Evolutionary conservation across 2,888 invertebrate genomes (phyloP).

Genomic region (Conops quadrifasciatus): DNA sequence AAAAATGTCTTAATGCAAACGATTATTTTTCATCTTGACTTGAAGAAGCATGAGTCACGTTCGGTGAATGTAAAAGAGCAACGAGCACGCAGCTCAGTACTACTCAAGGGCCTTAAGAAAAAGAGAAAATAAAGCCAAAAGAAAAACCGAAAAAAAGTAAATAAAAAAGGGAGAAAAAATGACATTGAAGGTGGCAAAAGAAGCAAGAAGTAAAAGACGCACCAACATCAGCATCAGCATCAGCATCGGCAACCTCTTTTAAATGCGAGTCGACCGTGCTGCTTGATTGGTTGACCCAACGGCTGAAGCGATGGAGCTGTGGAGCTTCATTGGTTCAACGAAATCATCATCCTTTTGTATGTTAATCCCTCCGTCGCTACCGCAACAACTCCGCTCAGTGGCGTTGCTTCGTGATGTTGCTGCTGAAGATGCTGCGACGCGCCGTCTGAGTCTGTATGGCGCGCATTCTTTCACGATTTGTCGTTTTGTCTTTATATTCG

Average conservation of each 20-base stretch:
- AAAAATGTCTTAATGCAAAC: too few species aligned
- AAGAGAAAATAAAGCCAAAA: too few species aligned
- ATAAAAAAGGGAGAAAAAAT: background rate
- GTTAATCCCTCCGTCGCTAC: conserved; percentile 26
- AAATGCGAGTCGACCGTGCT: background rate
- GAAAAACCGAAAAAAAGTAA: background rate
- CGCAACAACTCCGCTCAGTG: background rate
- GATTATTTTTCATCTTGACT: too few species aligned
- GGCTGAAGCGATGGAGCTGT: conserved; percentile 16
- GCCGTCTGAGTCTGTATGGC: conserved; percentile 18
- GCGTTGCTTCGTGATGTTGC: background rate
- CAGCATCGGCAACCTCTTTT: conserved; percentile 11
- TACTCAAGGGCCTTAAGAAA: too few species aligned
- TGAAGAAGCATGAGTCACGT: too few species aligned
- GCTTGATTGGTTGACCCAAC: conserved; percentile 20
- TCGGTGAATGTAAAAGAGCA: too few species aligned
- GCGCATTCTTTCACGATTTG: conserved; percentile 26
- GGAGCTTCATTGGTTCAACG: conserved; percentile 25
- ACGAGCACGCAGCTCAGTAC: background rate
- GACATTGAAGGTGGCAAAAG: background rate
- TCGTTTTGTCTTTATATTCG: background rate
- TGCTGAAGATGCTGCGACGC: background rate
- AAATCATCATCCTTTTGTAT: conserved; percentile 29
- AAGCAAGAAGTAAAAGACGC: background rate
- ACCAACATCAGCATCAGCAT: background rate